A percentile compares a stretch with the other conserved stretches of the same genome.
Evolutionary conservation across 2,888 invertebrate species (phyloP).

Genomic region (Synergus itoensis): DNA sequence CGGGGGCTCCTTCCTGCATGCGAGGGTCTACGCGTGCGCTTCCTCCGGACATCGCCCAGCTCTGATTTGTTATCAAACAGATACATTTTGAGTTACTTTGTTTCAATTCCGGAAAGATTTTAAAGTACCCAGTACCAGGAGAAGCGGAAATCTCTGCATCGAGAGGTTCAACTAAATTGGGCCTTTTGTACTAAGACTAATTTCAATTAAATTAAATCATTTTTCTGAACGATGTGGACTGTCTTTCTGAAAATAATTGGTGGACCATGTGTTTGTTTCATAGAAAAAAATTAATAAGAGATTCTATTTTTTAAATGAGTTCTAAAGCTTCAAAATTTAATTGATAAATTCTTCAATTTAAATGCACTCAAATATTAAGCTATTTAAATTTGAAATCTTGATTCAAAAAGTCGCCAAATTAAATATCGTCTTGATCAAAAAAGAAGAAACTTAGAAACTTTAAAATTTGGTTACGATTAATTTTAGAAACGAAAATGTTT

Average conservation of each 20-base stretch:
- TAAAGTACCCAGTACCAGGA: conserved; percentile 33
- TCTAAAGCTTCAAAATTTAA: conserved; percentile 26
- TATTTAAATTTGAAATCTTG: background rate
- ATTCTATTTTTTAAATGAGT: background rate
- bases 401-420: background rate
- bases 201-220: no score
- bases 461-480: background rate
- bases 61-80: conserved; percentile 68
- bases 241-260: no score
- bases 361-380: background rate
- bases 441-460: background rate
- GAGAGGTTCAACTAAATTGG: conserved; percentile 34
- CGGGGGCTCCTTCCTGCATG: conserved; percentile 73
- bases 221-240: no score
- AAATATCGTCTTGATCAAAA: background rate
- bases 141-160: conserved; percentile 43
- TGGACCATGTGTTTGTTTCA: no score
- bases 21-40: conserved; percentile 75
- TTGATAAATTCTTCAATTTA: background rate
- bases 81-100: conserved; percentile 54
- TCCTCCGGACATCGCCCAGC: conserved; percentile 75
- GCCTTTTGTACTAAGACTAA: background rate
- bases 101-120: conserved; percentile 42
- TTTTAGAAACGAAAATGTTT: background rate
- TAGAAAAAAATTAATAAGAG: no score